Evolutionary conservation across 2,797 vertebrate genomes (phyloP), one percentile per base, ranked within the genome.

Genomic region (Silurus aristotelis): DNA sequence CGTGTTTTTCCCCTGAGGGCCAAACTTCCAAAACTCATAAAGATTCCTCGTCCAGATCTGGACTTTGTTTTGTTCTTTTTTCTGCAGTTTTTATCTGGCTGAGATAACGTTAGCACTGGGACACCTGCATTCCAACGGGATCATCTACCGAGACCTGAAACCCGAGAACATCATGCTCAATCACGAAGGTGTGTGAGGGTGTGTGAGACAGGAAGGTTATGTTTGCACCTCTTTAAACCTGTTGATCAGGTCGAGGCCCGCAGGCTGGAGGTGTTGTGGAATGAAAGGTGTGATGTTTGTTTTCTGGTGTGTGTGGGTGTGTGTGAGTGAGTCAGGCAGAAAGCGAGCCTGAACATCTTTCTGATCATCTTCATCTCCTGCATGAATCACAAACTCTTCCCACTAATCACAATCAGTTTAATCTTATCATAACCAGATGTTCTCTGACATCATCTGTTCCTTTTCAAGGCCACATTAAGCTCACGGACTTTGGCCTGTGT

Each of bases 41-140:
- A n/a, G 48, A 63, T 6, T 0, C 56, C 71, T 46, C n/a, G 14
- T 81, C 38, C 64, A 64, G 64, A 58, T 56, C 10, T 68, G 68
- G 38, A 67, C 61, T 60, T 66, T 55, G 67, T 82, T n/a, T 83
- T 46, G 48, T 17, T 61, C 55, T 48, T 72, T 63, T 0, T 58
- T 84, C 19, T 7, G 64, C 93, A 97, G 96, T 93, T 97, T 97
- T 94, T 97, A 97, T 93, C 94, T 97, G 92, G 96, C 96, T 90
- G 96, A 97, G 95, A 97, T 97, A 89, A 96, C 96, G 75, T 96
- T 97, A 95, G 96, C 96, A 87, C 93, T 97, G 92, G 96, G 96
- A 84, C 96, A 97, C 93, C 93, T 97, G 89, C 96, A 97, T 94
- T 96, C 96, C 90, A 97, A 97, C 92, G 96, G 95, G 89, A 96